Base-by-base conservation (phyloP, 2,797 vertebrate species). In the Pseudochirops corinnae region DNA sequence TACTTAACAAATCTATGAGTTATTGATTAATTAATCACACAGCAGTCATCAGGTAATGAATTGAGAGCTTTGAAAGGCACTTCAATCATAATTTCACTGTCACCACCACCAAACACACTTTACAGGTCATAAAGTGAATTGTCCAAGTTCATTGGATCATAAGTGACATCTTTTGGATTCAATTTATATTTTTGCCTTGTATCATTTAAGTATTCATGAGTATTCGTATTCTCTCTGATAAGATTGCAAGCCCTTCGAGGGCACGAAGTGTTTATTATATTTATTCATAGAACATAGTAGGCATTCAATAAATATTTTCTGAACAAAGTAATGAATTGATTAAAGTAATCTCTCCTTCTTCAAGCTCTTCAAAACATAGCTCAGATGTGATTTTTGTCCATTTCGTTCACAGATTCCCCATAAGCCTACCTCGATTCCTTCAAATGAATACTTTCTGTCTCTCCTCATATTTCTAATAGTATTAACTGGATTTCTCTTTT, bases 1-100 rank as follows among this genome's bases (percentile, higher is more conserved):
- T 18, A 26, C 0, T 9, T 12, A 52, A 29, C 0, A 52, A 62
- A n/a, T 82, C 0, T 5, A 7, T 1, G 33, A 67, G 3, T 29
- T 82, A 46, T 82, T 24, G 9, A 46, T 82, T 46, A 3, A 82
- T 46, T 24, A 82, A 82, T 82, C n/a, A 82, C 21, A 46, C 3
- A 82, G 21, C 46, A 82, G 7, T 26, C 21, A 82, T 24, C 46
- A 26, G 21, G 18, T 26, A 82, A 82, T 82, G 26, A 46, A 46
- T 82, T 24, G 11, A 82, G 74, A 46, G 9, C 46, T 82, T 24
- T 24, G 39, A 82, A 46, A 46, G 74, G 21, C 24, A 46, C 2
- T 82, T 46, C 21, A 39, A 82, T 82, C 39, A 82, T 10, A 46
- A 82, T 82, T 6, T 18, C 67, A 21, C 39, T 82, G 21, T n/a